Percentiles rank a stretch among this genome's conserved stretches.
Evolutionary conservation across 2,888 invertebrate species (phyloP).

Genomic region (Lasioglossum vierecki): DNA sequence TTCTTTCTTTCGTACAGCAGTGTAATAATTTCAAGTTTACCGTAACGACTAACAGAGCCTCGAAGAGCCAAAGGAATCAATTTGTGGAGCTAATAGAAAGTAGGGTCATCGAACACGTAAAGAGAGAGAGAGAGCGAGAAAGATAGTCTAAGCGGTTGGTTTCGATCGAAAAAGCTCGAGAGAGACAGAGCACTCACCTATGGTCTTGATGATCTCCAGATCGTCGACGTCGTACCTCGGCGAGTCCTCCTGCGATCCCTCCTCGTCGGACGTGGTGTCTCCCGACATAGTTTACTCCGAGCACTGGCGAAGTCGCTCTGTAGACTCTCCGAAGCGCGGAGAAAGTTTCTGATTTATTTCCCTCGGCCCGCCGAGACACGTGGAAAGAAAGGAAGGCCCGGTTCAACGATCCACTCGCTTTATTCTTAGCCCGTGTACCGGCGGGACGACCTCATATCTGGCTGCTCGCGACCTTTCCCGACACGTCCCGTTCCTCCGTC

Average conservation of each 20-base stretch:
- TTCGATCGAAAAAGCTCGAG: too few relatives aligned
- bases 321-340: conserved; percentile 48
- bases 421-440: conserved; percentile 71
- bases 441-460: conserved; percentile 58
- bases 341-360: conserved; percentile 72
- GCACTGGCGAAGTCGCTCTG: conserved; percentile 33
- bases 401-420: conserved; percentile 77
- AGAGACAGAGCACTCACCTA: conserved; percentile 87
- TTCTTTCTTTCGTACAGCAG: too few relatives aligned
- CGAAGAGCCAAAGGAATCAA: neutral
- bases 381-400: conserved; percentile 70
- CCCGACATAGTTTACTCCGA: conserved; percentile 63
- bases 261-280: conserved; percentile 78
- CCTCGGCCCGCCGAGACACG: conserved; percentile 62
- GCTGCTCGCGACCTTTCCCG: conserved; percentile 32
- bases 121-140: neutral
- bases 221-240: conserved; percentile 89
- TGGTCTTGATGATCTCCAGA: conserved; percentile 94
- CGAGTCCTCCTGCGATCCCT: conserved; percentile 79
- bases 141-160: too few relatives aligned
- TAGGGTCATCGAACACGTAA: neutral
- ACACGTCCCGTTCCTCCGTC: neutral
- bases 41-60: neutral
- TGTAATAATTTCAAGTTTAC: too few relatives aligned
- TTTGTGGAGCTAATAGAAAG: neutral